Evolutionary conservation across 2,888 invertebrate species (phyloP).

Genomic region (Busseola fusca): DNA sequence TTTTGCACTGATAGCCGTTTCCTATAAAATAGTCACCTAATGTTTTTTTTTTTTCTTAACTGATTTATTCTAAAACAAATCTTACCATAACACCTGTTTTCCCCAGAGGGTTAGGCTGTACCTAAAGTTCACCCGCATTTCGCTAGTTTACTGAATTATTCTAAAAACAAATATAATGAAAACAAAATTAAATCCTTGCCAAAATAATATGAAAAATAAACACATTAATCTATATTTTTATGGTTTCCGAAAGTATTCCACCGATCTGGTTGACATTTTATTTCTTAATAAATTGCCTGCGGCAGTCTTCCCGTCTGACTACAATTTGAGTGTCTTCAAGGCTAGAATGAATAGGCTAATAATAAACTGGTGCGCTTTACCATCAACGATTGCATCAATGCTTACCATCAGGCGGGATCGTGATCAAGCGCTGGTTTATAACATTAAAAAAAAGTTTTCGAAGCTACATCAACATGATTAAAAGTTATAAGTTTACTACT

Average conservation of each 20-base stretch:
- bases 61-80: slow-evolving; percentile 6
- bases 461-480: neutral
- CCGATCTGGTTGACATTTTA: neutral
- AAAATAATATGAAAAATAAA: neutral
- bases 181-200: neutral
- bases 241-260: neutral
- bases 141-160: slow-evolving; percentile 3
- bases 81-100: neutral
- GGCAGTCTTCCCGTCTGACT: too few species aligned
- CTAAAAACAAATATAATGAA: neutral
- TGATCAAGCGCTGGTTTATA: too few species aligned
- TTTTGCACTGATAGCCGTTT: slow-evolving; percentile 42
- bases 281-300: too few species aligned
- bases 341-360: too few species aligned
- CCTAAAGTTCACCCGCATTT: neutral
- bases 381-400: too few species aligned
- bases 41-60: slow-evolving; percentile 17
- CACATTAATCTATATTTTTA: neutral
- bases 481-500: slow-evolving; percentile 1
- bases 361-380: too few species aligned
- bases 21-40: slow-evolving; percentile 36
- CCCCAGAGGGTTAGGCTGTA: neutral
- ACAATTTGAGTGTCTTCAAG: too few species aligned
- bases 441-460: too few species aligned
- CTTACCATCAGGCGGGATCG: too few species aligned